Base-by-base conservation (phyloP, 2,888 invertebrate species). In the Clusia tigrina region DNA sequence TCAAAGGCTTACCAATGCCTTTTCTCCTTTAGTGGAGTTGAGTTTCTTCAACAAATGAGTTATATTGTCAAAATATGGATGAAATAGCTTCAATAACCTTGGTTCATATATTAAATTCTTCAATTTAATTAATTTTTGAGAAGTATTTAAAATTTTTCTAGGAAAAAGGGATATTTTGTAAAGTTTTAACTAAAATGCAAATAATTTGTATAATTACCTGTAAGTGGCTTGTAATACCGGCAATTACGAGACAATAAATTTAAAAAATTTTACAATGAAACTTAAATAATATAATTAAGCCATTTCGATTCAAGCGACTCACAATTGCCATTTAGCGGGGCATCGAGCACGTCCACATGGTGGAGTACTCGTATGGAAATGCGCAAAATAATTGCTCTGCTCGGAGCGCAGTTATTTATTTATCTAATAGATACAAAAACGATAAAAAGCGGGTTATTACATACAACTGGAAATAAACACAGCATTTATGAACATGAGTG, bases 401-500 rank as follows among this genome's bases (percentile, higher is more conserved):
- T 59, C 65, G 53, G 46, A 46, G 24, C 42, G 56, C 64, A 73
- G 70, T 71, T 73, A 74, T 73, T 76, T 69, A 73, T 73, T 73
- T 67, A 67, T 71, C 42, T 48, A 55, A 51, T 71, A 69, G 64
- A 67, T 71, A 62, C 32, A n/a, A n/a, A n/a, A n/a, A 23, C 25
- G 53, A 59, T 54, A 60, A 46, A 24, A 54, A 54, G 53, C 20
- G 46, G n/a, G 22, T 24, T 32, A 53, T 37, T 10, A 58, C n/a
- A 51, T 42, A 52, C 24, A 62, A 63, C 66, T 57, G 60, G 68
- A 57, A 62, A 66, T 73, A 75, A 76, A 62, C 71, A 71, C 72
- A 66, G 66, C 75, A 78, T 69, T 78, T 76, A 78, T 71, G 69
- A 78, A 70, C 70, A 66, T 48, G 48, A 48, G 48, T 48, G 48